Percentiles rank a stretch among this genome's conserved stretches.
These are phyloP conservation scores for Loris lydekkerianus DNA, from an alignment of 2,797 vertebrate species.

Conservation along the genomic window DNA sequence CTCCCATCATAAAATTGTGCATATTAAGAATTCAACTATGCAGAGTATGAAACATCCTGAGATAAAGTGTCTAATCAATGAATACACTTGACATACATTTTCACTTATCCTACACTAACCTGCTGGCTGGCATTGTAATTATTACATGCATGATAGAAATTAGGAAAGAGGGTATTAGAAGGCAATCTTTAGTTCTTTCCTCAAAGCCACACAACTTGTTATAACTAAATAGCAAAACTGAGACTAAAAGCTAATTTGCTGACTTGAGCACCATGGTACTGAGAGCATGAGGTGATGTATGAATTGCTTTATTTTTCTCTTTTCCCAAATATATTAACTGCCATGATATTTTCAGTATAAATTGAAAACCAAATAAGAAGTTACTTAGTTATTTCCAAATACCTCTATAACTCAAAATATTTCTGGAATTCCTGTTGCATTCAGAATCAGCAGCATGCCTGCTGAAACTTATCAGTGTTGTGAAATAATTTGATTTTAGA, in stretches of 20 bases:
- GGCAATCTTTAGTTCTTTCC: not conserved
- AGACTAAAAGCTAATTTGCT: not conserved
- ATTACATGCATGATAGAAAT: not conserved
- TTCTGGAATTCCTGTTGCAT: not conserved
- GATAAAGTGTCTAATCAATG: not conserved
- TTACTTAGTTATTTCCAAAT: not conserved
- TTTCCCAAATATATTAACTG: slow-evolving; percentile 11
- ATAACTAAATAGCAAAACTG: not conserved
- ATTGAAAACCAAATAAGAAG: not conserved
- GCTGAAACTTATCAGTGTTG: not conserved
- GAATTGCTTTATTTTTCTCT: not conserved
- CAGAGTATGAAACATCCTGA: not conserved
- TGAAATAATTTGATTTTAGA: not conserved
- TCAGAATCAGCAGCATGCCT: not conserved
- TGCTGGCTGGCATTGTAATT: not conserved
- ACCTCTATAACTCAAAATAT: not conserved
- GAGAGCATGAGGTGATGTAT: not conserved
- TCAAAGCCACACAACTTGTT: not conserved
- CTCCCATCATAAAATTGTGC: not conserved
- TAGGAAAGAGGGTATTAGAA: not conserved
- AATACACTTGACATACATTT: not conserved
- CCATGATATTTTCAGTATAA: not conserved
- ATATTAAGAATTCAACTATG: not conserved
- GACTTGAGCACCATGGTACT: not conserved
- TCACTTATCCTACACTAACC: not conserved